A percentile compares a stretch with the other conserved stretches of the same genome.
These are phyloP conservation scores for Hypomecis punctinalis DNA, from an alignment of 2,888 invertebrate species.

Conservation along the genomic window DNA sequence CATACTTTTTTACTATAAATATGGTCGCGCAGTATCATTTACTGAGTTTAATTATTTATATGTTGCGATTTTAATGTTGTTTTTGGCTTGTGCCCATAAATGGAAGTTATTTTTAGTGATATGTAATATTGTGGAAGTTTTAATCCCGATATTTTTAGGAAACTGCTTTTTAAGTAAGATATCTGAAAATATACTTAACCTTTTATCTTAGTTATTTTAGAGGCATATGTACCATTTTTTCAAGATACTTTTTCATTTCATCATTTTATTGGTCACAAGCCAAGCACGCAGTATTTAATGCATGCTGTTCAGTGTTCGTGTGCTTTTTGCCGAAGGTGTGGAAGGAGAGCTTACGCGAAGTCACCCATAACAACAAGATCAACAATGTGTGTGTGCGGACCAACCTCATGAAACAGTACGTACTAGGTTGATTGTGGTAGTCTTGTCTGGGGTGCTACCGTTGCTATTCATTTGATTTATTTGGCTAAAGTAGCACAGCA, in stretches of 20 bases:
- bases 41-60: conserved; percentile 4
- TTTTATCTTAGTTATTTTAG: too few species aligned
- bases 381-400: conserved; percentile 98
- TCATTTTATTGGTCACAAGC: conserved; percentile 46
- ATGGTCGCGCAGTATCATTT: neutral
- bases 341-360: conserved; percentile 94
- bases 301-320: conserved; percentile 59
- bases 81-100: neutral
- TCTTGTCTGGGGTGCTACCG: neutral
- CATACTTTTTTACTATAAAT: neutral
- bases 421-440: conserved; percentile 54
- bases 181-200: neutral
- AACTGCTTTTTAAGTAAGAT: neutral
- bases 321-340: conserved; percentile 89
- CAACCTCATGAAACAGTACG: conserved; percentile 99
- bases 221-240: too few species aligned
- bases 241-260: too few species aligned
- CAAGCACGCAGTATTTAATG: conserved; percentile 39
- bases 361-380: conserved; percentile 98
- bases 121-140: too few species aligned
- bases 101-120: too few species aligned
- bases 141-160: too few species aligned
- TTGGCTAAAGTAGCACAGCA: too few species aligned
- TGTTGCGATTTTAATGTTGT: neutral
- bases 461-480: neutral